phyloP scores from a whole-genome alignment of 2,888 invertebrate genomes.

The Limnephilus lunatus region DNA sequence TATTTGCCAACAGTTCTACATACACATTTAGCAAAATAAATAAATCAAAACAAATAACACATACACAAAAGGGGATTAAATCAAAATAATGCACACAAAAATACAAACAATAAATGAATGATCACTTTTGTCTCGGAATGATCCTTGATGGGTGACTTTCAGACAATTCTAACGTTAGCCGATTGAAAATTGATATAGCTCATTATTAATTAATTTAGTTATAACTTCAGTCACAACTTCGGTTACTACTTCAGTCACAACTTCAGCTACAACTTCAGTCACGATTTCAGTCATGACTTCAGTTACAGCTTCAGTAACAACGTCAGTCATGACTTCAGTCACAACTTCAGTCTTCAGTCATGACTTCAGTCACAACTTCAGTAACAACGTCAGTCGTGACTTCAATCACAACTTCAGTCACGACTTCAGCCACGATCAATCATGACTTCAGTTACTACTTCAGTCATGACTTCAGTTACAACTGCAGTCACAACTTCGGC shows the following conservation, averaged over 20 bases:
- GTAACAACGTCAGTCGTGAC: too few species aligned
- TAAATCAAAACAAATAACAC: background rate
- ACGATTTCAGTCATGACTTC: background rate
- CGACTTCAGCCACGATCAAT: too few species aligned
- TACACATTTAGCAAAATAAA: slow-evolving; percentile 27
- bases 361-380: too few species aligned
- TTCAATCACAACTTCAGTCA: too few species aligned
- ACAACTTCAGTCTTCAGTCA: too few species aligned
- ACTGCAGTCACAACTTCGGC: too few species aligned
- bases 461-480: too few species aligned
- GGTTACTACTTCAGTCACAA: too few species aligned
- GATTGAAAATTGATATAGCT: background rate
- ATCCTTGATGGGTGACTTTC: background rate
- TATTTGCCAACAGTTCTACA: background rate
- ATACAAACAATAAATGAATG: slow-evolving; percentile 42
- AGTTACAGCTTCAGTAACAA: background rate
- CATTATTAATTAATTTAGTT: background rate
- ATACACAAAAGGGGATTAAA: slow-evolving; percentile 36
- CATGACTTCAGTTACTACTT: too few species aligned
- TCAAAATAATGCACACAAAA: slow-evolving; percentile 30
- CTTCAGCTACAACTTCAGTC: background rate
- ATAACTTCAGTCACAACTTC: background rate
- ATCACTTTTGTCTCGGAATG: slow-evolving; percentile 31
- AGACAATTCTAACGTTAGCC: background rate
- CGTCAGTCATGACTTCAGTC: too few species aligned